These are phyloP conservation scores for Dipus sagitta DNA, from an alignment of 2,797 vertebrate species.

Conservation along the genomic window DNA sequence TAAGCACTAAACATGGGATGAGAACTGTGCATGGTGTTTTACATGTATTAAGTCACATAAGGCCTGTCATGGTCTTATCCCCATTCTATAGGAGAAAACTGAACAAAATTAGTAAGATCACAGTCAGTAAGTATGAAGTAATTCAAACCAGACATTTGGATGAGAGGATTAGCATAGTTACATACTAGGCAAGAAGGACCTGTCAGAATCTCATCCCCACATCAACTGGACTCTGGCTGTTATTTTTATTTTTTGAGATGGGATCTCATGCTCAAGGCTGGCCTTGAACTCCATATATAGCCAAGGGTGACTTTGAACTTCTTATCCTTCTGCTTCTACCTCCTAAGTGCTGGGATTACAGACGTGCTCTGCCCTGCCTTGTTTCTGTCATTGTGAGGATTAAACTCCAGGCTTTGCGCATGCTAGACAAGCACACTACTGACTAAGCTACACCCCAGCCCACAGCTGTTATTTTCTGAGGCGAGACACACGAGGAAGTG, in stretches of 20 bases:
- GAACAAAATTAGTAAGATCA: slow-evolving; percentile 15
- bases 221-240: background rate
- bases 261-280: no score
- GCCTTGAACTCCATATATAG: no score
- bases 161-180: background rate
- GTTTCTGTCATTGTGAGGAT: no score
- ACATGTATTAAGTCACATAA: background rate
- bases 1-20: background rate
- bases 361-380: no score
- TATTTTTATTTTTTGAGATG: no score
- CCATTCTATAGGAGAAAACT: slow-evolving; percentile 5
- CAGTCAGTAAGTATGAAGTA: background rate
- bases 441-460: no score
- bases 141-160: background rate
- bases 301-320: no score
- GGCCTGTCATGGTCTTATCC: background rate
- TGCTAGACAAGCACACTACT: no score
- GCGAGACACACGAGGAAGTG: background rate
- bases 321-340: no score
- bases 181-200: background rate
- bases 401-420: no score
- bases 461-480: background rate
- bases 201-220: background rate
- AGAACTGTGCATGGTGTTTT: background rate
- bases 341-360: no score